Evolutionary conservation across 2,113 vertebrate species (phyloP), one percentile per base, ranked within the genome.

Genomic region (Columba janthina): DNA sequence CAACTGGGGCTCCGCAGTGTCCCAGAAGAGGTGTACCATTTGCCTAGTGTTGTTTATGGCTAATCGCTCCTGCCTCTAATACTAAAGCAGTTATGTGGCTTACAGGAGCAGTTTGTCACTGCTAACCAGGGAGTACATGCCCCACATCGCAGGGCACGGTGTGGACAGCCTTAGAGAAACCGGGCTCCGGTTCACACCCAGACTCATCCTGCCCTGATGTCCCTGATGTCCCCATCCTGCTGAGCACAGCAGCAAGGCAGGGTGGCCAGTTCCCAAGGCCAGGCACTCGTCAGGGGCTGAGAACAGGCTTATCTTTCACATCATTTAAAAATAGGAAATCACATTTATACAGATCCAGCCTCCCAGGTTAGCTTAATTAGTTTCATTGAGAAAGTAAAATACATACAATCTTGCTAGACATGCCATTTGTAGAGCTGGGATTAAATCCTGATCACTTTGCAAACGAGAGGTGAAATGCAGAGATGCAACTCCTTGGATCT

Each of bases 191-290:
- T 46, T 69, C 50, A 44, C 5, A 65, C 9, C 8, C 61, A 40
- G 54, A 48, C 18, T n/a, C 60, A 9, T 62, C 44, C 88, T n/a
- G 65, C 32, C 26, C 56, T 7, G 54, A 53, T 5, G 24, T 31
- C 32, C 26, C 56, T 7, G 54, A 53, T 5, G 24, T 31, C 22
- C 38, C 25, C 18, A 40, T 24, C 24, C 44, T 36, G 34, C 31
- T 6, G 15, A 36, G 42, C 15, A 48, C 3, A 6, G 7, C 19
- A 42, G 18, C 38, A 29, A 29, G 15, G 64, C 19, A 65, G 25
- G 22, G 44, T 6, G 11, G 6, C n/a, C 2, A 1, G 13, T 56
- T 76, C 65, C 48, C 0, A 0, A 51, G 36, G 66, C 7, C 22
- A 28, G 25, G 16, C 60, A 38, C 61, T 46, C 42, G 48, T 8